Evolutionary conservation across 2,888 invertebrate species (phyloP), one percentile per base, ranked within the genome.

Genomic region (Euproctis similis): DNA sequence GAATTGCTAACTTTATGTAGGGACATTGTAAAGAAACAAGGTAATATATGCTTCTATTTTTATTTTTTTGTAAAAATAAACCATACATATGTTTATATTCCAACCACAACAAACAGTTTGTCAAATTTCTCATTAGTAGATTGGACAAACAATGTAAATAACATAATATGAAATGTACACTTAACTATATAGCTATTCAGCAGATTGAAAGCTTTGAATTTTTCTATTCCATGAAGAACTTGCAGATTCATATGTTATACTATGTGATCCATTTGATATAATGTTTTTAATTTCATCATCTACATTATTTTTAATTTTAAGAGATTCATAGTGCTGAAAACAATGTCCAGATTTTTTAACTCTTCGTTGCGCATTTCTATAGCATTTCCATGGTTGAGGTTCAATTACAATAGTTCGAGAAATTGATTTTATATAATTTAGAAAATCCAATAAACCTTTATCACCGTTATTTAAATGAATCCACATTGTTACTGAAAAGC

Each of bases 401-500:
- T 95, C 95, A 35, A 95, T 81, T 10, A 94, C 81, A 6, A 94
- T 67, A 28, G 88, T 74, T 21, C 85, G 76, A 3, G 89, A 74
- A 12, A 85, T 54, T 4, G 59, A 45, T 34, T 88, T 86, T 4
- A 91, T 62, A 27, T 84, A 86, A 10, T 70, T 58, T 2, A 95
- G 69, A 64, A 94, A 93, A 2, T 66, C 46, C 30, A 77, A 52
- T 18, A 95, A 68, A 0, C 93, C 93, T 3, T 74, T 66, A 76
- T 95, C 95, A 4, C 94, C 92, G 69, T 91, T 85, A 66, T 95
- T 95, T 12, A 95, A 65, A 71, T 95, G 95, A 54, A 95, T 92
- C 95, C 95, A 95, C 94, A 95, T 94, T 9, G 94, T 92, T 14
- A 94, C 87, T 5, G 95, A 94, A 62, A 95, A 94, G 60, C 92